These are phyloP conservation scores for Pyxicephalus adspersus DNA, from an alignment of 2,113 vertebrate genomes.

Conservation along the genomic window DNA sequence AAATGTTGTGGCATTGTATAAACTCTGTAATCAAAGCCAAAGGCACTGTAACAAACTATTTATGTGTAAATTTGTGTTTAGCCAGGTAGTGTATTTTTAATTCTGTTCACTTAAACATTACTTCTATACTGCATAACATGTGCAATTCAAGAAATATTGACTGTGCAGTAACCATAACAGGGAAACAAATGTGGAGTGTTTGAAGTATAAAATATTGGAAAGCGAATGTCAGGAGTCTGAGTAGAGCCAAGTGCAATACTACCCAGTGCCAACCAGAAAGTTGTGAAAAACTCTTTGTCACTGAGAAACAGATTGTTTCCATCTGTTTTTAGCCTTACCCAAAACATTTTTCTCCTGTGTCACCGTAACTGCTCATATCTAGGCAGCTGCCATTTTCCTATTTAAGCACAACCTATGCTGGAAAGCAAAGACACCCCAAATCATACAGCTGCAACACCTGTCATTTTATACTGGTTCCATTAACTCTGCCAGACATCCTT, in stretches of 20 bases:
- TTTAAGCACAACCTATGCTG: conserved; percentile 2
- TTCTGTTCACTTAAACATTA: too few relatives aligned
- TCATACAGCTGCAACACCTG: conserved; percentile 3
- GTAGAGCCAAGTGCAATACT: conserved; percentile 31
- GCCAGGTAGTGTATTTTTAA: too few relatives aligned
- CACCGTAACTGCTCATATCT: conserved; percentile 10
- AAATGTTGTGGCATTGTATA: too few relatives aligned
- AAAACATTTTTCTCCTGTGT: conserved; percentile 1
- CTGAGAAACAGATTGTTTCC: conserved; percentile 31
- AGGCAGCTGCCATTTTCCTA: conserved; percentile 10
- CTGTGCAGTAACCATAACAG: conserved; percentile 14
- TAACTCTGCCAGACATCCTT: conserved; percentile 10
- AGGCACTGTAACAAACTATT: too few relatives aligned
- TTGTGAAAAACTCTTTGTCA: conserved; percentile 43
- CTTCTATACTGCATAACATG: not conserved
- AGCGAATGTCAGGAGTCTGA: not conserved
- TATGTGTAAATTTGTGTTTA: not conserved
- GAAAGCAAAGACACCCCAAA: not conserved
- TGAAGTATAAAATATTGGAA: conserved; percentile 18
- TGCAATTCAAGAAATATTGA: conserved; percentile 3
- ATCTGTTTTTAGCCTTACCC: conserved; percentile 13
- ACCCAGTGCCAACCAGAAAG: conserved; percentile 17
- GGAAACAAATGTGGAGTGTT: not conserved
- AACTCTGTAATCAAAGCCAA: not conserved
- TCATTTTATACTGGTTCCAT: not conserved